Conservation (phyloP, 2,113 vertebrate species). For the Oreochromis niloticus region DNA sequence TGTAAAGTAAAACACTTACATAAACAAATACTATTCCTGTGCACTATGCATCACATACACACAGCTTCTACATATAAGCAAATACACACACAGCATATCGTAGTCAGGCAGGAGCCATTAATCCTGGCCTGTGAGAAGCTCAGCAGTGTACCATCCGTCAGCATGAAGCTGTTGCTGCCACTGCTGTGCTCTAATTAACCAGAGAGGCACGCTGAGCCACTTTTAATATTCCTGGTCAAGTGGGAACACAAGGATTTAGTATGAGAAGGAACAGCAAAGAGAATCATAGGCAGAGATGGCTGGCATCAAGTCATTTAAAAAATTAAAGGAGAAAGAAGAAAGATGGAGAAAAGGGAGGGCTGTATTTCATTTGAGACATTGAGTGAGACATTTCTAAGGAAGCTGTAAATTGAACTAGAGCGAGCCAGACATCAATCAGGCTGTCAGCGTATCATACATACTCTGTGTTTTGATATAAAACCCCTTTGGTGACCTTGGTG, state of each 20-base stretch:
- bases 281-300: neutral
- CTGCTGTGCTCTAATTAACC: slow-evolving; percentile 63
- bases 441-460: neutral
- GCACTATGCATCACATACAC: neutral
- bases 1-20: slow-evolving; percentile 22
- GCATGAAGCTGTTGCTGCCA: slow-evolving; percentile 26
- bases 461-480: neutral
- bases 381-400: neutral
- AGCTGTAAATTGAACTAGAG: neutral
- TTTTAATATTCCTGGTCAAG: slow-evolving; percentile 57
- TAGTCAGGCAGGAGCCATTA: slow-evolving; percentile 44
- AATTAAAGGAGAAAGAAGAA: neutral
- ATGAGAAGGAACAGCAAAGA: neutral
- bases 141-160: slow-evolving; percentile 43
- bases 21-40: neutral
- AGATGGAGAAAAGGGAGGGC: neutral
- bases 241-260: slow-evolving; percentile 1
- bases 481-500: neutral
- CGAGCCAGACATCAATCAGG: neutral
- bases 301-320: neutral
- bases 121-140: slow-evolving; percentile 48
- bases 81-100: neutral
- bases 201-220: slow-evolving; percentile 43
- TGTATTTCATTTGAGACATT: neutral
- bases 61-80: slow-evolving; percentile 4